These are phyloP conservation scores for Drosophila basisetae DNA, from an alignment of 2,888 invertebrate genomes.

Conservation along the genomic window DNA sequence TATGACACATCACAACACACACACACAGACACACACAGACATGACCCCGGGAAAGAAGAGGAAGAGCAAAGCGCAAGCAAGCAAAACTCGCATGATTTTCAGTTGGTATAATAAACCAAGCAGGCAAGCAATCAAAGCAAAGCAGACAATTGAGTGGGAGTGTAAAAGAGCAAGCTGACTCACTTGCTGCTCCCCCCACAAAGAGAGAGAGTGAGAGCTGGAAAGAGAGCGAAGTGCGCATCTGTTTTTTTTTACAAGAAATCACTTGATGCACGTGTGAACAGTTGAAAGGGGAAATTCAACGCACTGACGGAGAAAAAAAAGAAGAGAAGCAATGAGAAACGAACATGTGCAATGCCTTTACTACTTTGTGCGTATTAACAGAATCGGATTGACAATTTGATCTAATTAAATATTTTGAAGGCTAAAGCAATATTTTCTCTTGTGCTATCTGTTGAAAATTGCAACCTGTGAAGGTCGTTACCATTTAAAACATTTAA, in stretches of 20 bases:
- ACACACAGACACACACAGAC: constrained; percentile 4
- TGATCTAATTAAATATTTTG: background rate
- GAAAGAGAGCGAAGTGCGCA: constrained; percentile 61
- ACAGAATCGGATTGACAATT: constrained; percentile 2
- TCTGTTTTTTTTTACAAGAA: constrained; percentile 41
- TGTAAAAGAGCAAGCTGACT: constrained; percentile 41
- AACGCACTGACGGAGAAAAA: constrained; percentile 7
- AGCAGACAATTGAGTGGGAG: constrained; percentile 43
- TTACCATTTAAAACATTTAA: constrained; percentile 5
- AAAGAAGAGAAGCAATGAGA: background rate
- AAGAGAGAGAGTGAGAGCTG: background rate
- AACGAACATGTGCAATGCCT: background rate
- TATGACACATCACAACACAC: constrained; percentile 58
- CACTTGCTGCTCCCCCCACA: constrained; percentile 9
- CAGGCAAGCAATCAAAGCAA: constrained; percentile 17
- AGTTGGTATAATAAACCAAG: constrained; percentile 76
- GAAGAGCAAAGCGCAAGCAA: constrained; percentile 24
- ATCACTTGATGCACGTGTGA: constrained; percentile 47
- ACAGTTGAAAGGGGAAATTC: constrained; percentile 29
- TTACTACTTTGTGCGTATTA: constrained; percentile 5
- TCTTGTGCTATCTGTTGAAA: background rate
- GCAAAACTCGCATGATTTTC: constrained; percentile 80
- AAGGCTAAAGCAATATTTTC: background rate
- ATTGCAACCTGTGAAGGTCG: constrained; percentile 33
- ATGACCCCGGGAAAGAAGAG: constrained; percentile 56